Conservation (phyloP, 2,113 vertebrate species). For the Fulica atra region DNA sequence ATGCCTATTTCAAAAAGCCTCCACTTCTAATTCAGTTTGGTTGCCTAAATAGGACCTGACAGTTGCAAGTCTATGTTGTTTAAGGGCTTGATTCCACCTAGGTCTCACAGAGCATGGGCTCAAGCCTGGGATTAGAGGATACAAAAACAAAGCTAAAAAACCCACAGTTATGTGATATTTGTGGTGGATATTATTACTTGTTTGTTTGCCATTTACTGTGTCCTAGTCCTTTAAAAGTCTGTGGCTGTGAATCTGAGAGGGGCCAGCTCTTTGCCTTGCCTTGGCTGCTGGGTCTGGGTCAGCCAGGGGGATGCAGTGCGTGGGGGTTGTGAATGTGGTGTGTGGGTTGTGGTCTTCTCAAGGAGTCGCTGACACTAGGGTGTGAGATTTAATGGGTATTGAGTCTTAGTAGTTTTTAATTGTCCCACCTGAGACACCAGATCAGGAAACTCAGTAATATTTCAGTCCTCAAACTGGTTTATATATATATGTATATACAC, state of each 20-base stretch:
- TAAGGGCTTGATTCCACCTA: not conserved
- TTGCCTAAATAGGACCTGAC: not conserved
- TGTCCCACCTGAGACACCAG: not conserved
- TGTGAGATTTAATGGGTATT: not conserved
- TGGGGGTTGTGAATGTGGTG: too few relatives aligned
- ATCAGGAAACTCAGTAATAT: not conserved
- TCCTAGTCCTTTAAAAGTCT: not conserved
- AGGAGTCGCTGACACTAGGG: not conserved
- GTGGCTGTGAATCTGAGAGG: accelerated
- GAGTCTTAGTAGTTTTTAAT: not conserved
- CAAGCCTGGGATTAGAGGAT: not conserved
- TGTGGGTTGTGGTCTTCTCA: not conserved
- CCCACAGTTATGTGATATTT: not conserved
- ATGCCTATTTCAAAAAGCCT: not conserved
- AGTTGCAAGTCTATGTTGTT: not conserved
- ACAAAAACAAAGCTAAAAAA: not conserved
- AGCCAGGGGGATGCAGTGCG: too few relatives aligned
- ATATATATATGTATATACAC: not conserved
- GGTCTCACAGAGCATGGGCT: not conserved
- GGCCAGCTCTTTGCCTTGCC: not conserved
- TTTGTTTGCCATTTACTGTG: not conserved
- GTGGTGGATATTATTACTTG: not conserved
- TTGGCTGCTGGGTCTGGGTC: not conserved
- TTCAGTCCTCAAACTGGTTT: not conserved
- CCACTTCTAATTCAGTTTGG: not conserved